Evolutionary conservation across 2,888 invertebrate species (phyloP).

Genomic region (Aleiodes alternator): DNA sequence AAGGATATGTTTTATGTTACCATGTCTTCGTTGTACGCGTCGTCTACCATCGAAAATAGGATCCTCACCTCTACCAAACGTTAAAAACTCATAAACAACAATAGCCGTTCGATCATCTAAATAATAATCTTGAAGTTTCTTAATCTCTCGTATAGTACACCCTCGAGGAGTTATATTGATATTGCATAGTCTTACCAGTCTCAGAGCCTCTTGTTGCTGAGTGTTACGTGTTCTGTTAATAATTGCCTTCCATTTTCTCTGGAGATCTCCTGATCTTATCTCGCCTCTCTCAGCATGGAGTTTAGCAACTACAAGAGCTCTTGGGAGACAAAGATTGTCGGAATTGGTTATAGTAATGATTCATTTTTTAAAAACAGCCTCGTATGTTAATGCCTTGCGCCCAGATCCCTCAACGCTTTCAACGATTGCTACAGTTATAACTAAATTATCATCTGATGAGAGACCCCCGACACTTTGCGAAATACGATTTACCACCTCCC

Average conservation of each 20-base stretch:
- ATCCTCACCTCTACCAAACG: background rate
- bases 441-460: background rate
- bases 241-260: background rate
- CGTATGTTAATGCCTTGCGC: background rate
- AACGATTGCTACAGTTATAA: background rate
- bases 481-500: background rate
- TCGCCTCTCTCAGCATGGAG: background rate
- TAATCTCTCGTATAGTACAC: background rate
- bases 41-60: background rate
- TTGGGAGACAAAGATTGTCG: background rate
- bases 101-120: background rate
- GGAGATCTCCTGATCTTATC: background rate
- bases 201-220: no score
- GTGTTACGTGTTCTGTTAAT: background rate
- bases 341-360: background rate
- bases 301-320: background rate
- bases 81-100: background rate
- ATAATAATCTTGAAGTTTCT: background rate
- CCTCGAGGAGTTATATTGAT: background rate
- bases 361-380: background rate
- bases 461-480: background rate
- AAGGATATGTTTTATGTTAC: background rate
- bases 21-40: background rate
- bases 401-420: background rate
- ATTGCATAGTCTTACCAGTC: background rate